Evolutionary conservation across 1,140 invertebrate genomes (phyloP).

Genomic region (Drosophila pectinifera): DNA sequence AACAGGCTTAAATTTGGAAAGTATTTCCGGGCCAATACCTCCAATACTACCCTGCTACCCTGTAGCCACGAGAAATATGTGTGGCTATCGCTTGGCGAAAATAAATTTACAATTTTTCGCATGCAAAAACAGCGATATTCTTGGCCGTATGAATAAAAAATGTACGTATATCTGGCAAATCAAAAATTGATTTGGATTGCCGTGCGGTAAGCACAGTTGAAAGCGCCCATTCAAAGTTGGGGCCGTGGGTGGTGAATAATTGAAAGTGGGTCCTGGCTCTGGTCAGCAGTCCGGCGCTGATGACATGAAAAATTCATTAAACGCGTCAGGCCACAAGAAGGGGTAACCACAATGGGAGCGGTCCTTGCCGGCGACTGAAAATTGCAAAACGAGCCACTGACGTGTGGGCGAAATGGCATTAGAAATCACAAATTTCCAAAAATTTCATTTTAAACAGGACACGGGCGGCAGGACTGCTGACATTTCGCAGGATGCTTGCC

Average conservation of each 20-base stretch:
- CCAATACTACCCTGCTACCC: constrained; percentile 1
- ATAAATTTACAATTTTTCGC: constrained; percentile 62
- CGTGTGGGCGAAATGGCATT: constrained; percentile 14
- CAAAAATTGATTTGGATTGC: constrained; percentile 82
- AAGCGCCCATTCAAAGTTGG: constrained; percentile 20
- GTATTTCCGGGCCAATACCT: neutral
- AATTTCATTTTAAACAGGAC: constrained; percentile 24
- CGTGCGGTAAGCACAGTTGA: constrained; percentile 76
- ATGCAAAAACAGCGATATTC: constrained; percentile 36
- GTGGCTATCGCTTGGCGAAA: constrained; percentile 20
- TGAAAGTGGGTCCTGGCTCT: constrained; percentile 37
- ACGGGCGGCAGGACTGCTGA: neutral
- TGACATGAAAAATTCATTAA: constrained; percentile 79
- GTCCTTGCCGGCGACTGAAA: constrained; percentile 29
- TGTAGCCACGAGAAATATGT: neutral
- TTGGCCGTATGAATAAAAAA: constrained; percentile 46
- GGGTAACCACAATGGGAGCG: constrained; percentile 44
- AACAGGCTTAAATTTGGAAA: neutral
- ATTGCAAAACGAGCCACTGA: constrained; percentile 37
- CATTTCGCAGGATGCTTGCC: neutral
- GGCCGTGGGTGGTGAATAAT: constrained; percentile 27
- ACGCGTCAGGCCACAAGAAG: constrained; percentile 69
- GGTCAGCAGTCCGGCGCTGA: constrained; percentile 40
- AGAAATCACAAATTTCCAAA: constrained; percentile 42
- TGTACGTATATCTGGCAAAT: constrained; percentile 55